Evolutionary conservation across 1,140 invertebrate species (phyloP).

Genomic region (Saxidomus purpurata): DNA sequence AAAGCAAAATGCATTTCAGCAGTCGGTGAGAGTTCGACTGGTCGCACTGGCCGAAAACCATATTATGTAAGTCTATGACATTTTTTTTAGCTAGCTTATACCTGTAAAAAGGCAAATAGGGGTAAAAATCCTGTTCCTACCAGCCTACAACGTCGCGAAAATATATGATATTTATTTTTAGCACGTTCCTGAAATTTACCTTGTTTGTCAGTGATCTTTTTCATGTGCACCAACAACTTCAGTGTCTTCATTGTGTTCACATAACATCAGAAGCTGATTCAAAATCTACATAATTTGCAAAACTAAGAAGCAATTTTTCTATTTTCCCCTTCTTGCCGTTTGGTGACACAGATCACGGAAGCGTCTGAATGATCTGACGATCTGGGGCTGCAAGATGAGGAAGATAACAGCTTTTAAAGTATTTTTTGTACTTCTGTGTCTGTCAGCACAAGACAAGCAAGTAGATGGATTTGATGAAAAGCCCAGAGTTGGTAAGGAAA

Average conservation of each 20-base stretch:
- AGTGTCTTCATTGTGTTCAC: constrained; percentile 76
- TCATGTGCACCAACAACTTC: constrained; percentile 67
- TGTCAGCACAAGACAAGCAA: not conserved
- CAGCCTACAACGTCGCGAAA: constrained; percentile 33
- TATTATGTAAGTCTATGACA: not conserved
- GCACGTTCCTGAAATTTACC: not conserved
- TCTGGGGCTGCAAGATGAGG: not conserved
- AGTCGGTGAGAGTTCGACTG: too few relatives aligned
- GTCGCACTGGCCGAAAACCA: not conserved
- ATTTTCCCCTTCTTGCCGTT: too few relatives aligned
- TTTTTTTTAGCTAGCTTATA: too few relatives aligned
- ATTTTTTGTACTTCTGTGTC: not conserved
- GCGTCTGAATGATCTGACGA: too few relatives aligned
- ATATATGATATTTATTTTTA: not conserved
- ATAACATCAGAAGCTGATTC: not conserved
- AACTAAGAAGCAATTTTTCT: too few relatives aligned
- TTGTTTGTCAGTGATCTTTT: constrained; percentile 57
- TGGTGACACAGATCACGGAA: too few relatives aligned
- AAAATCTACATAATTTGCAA: too few relatives aligned
- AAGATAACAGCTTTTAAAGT: not conserved
- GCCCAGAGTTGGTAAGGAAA: constrained; percentile 9
- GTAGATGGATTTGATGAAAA: not conserved
- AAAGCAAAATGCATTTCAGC: too few relatives aligned
- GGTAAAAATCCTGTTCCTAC: too few relatives aligned
- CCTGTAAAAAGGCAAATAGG: too few relatives aligned